phyloP scores from a whole-genome alignment of 2,797 vertebrate species.

The Carcharodon carcharias region DNA sequence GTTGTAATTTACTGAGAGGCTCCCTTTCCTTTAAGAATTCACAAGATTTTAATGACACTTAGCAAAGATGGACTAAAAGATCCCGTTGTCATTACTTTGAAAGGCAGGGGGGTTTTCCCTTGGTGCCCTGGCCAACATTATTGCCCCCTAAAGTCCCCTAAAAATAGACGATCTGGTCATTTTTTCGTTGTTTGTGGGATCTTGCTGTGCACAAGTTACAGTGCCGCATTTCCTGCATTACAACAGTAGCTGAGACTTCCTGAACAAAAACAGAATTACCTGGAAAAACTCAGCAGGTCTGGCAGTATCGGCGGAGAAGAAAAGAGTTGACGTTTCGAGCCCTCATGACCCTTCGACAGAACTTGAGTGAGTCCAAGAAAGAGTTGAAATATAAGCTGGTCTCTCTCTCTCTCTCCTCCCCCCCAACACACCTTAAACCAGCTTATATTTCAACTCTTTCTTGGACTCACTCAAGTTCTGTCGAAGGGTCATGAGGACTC shows the following conservation, averaged over 20 bases:
- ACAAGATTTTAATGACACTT: neutral
- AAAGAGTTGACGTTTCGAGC: too few species aligned
- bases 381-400: too few species aligned
- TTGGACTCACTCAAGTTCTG: too few species aligned
- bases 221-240: neutral
- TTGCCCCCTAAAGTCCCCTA: neutral
- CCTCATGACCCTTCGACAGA: too few species aligned
- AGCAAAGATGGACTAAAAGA: neutral
- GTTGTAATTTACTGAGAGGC: neutral
- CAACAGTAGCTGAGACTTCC: neutral
- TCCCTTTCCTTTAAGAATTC: neutral
- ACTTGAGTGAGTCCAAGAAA: too few species aligned
- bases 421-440: too few species aligned
- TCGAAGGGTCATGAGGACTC: too few species aligned
- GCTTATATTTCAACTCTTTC: too few species aligned
- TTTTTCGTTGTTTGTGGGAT: neutral
- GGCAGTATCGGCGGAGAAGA: too few species aligned
- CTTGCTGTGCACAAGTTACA: neutral
- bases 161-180: neutral
- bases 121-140: neutral
- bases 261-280: too few species aligned
- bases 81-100: neutral
- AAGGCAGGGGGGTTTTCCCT: neutral
- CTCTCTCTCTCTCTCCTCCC: too few species aligned
- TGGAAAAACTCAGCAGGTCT: too few species aligned